Percentiles rank a stretch among this genome's conserved stretches.
Conservation (phyloP, 2,797 vertebrate genomes). For the Buceros bicornis region DNA sequence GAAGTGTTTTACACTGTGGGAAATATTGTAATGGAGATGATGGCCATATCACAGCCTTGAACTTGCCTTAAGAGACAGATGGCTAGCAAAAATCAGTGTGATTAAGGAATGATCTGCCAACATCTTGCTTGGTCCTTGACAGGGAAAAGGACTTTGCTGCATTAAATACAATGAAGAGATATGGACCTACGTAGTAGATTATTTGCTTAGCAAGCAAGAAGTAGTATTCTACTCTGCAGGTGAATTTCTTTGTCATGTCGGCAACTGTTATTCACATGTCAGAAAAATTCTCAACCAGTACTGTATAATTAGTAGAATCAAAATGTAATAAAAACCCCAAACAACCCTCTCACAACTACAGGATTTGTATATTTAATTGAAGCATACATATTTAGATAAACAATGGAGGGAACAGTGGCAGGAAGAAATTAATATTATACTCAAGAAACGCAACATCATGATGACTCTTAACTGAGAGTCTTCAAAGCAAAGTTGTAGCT, state of each 20-base stretch:
- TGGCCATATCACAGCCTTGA: not conserved
- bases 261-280: not conserved
- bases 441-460: not conserved
- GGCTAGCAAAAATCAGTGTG: not conserved
- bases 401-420: not conserved
- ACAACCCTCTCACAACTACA: not conserved
- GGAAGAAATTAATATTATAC: not conserved
- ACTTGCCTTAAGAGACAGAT: not conserved
- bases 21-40: not conserved
- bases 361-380: conserved; percentile 10
- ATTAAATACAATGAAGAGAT: not conserved
- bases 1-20: not conserved
- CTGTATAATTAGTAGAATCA: not conserved
- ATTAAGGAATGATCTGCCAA: not conserved
- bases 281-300: not conserved
- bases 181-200: not conserved
- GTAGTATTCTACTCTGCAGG: not conserved
- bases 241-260: not conserved
- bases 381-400: not conserved
- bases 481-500: not conserved
- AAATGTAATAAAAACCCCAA: not conserved
- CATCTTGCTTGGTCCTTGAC: not conserved
- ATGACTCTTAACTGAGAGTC: not conserved
- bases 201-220: not conserved
- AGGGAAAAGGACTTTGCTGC: not conserved